phyloP scores from a whole-genome alignment of 2,113 vertebrate species.

The Hypanus sabinus region DNA sequence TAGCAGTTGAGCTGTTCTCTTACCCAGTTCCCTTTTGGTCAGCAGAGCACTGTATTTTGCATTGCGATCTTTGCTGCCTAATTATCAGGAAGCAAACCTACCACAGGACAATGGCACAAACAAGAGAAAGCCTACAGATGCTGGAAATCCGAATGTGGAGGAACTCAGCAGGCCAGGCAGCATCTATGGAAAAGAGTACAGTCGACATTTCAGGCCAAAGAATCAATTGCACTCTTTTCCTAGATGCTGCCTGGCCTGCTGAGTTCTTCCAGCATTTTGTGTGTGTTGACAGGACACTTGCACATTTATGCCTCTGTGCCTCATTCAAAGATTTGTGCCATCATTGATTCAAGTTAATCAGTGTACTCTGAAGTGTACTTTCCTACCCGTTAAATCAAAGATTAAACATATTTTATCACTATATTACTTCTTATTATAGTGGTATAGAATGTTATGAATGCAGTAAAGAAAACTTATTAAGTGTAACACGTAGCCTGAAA shows the following conservation, averaged over 20 bases:
- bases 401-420: background rate
- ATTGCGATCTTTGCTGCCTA: background rate
- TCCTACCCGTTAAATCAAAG: background rate
- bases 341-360: background rate
- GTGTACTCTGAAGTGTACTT: background rate
- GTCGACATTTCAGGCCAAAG: too few species aligned
- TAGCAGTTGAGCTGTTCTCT: background rate
- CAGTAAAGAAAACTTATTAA: background rate
- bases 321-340: background rate
- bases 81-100: background rate
- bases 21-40: background rate
- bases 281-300: background rate
- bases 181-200: too few species aligned
- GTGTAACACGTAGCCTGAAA: background rate
- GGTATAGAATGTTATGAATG: background rate
- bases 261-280: too few species aligned
- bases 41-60: background rate
- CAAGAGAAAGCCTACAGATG: too few species aligned
- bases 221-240: too few species aligned
- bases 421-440: background rate
- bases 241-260: too few species aligned
- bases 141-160: too few species aligned
- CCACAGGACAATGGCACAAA: background rate
- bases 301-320: background rate
- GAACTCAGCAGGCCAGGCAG: too few species aligned